phyloP scores from a whole-genome alignment of 2,113 vertebrate genomes.

The Zingel zingel region DNA sequence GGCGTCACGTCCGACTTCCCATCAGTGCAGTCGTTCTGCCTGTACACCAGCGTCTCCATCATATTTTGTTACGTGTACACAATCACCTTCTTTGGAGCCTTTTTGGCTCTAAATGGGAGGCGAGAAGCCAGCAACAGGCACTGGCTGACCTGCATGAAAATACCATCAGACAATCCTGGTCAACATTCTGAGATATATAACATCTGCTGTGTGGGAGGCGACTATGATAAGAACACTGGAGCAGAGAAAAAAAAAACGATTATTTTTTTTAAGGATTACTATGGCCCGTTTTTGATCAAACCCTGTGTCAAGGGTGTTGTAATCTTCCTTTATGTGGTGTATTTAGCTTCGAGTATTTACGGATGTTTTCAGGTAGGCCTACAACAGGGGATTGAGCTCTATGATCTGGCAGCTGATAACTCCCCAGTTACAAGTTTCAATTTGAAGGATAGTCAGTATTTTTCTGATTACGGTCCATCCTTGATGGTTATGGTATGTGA shows the following conservation, averaged over 20 bases:
- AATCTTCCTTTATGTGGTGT: constrained; percentile 74
- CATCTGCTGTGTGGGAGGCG: constrained; percentile 79
- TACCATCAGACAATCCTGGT: constrained; percentile 40
- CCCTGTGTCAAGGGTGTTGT: constrained; percentile 71
- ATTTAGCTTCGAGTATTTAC: constrained; percentile 79
- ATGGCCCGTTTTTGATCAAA: constrained; percentile 81
- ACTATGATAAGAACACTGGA: constrained; percentile 53
- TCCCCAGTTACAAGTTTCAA: constrained; percentile 78
- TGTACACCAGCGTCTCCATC: constrained; percentile 87
- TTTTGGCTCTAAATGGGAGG: constrained; percentile 86
- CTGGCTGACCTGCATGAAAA: constrained; percentile 83
- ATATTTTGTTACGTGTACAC: constrained; percentile 89
- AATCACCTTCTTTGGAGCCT: constrained; percentile 88
- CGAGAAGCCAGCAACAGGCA: constrained; percentile 81
- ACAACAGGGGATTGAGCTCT: constrained; percentile 82
- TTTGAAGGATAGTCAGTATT: constrained; percentile 75
- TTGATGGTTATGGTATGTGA: constrained; percentile 83
- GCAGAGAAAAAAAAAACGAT: constrained; percentile 70
- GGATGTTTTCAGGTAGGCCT: constrained; percentile 74
- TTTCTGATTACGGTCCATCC: constrained; percentile 81
- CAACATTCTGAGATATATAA: constrained; percentile 26
- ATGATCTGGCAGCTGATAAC: constrained; percentile 80
- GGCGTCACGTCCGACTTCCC: constrained; percentile 86
- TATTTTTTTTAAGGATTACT: constrained; percentile 82
- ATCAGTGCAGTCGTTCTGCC: constrained; percentile 85